Conservation (phyloP, 2,888 invertebrate genomes). For the Cremastinae sp. region DNA sequence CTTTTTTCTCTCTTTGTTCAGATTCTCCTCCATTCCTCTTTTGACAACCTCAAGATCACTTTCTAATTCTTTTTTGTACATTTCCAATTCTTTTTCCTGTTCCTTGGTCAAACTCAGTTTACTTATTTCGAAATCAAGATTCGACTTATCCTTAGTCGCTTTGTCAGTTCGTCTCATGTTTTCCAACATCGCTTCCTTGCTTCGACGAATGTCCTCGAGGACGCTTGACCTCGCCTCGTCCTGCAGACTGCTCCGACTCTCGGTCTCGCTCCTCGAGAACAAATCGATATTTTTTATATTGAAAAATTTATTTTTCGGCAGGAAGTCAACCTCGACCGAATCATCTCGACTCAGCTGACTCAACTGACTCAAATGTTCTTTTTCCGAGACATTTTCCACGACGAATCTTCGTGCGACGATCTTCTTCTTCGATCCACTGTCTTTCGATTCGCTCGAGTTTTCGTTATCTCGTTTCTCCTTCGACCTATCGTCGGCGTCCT, state of each 20-base stretch:
- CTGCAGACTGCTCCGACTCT: slow-evolving; percentile 64
- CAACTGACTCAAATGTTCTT: slow-evolving; percentile 73
- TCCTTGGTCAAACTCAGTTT: slow-evolving; percentile 70
- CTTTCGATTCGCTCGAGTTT: too few relatives aligned
- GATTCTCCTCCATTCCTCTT: slow-evolving; percentile 77
- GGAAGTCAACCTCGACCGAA: slow-evolving; percentile 64
- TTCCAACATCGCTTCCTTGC: slow-evolving; percentile 70
- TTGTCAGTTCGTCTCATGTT: slow-evolving; percentile 67
- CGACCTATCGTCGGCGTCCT: slow-evolving; percentile 14
- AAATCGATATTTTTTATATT: slow-evolving; percentile 75
- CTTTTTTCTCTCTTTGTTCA: slow-evolving; percentile 79
- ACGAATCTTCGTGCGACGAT: slow-evolving; percentile 74
- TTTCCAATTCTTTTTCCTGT: slow-evolving; percentile 82
- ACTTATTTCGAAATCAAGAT: slow-evolving; percentile 79
- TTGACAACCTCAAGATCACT: slow-evolving; percentile 79
- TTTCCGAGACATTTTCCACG: slow-evolving; percentile 76
- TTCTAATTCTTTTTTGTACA: slow-evolving; percentile 83
- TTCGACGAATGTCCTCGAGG: slow-evolving; percentile 68
- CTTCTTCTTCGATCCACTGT: slow-evolving; percentile 65
- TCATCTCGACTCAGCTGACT: slow-evolving; percentile 65
- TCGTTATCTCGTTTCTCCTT: too few relatives aligned
- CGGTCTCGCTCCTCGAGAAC: slow-evolving; percentile 73
- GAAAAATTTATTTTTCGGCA: slow-evolving; percentile 68
- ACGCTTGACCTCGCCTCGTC: slow-evolving; percentile 65
- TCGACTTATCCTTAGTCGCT: slow-evolving; percentile 52